phyloP scores from a whole-genome alignment of 2,888 invertebrate species.

The Dryobotodes eremita region DNA sequence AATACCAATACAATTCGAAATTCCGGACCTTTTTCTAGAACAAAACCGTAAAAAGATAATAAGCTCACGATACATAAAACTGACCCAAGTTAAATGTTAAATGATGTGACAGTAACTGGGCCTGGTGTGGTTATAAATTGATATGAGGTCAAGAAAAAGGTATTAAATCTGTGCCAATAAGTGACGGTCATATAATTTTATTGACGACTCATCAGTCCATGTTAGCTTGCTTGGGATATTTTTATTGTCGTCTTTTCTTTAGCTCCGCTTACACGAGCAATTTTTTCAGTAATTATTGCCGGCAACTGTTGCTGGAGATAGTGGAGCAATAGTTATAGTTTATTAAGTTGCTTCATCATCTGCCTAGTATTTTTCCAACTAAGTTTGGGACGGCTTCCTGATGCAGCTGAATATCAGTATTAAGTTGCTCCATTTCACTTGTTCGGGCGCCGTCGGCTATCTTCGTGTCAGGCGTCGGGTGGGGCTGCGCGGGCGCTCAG shows the following conservation, averaged over 20 bases:
- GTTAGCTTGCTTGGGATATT: conserved; percentile 23
- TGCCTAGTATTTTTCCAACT: not conserved
- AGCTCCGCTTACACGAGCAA: too few relatives aligned
- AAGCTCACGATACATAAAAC: conserved; percentile 51
- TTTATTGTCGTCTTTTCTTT: conserved; percentile 28
- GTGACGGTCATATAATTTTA: conserved; percentile 63
- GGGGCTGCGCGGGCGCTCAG: too few relatives aligned
- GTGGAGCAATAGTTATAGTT: not conserved
- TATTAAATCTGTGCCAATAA: conserved; percentile 58
- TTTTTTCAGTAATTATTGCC: conserved; percentile 2
- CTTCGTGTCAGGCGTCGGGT: too few relatives aligned
- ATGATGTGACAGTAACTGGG: conserved; percentile 30
- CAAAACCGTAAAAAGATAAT: conserved; percentile 40
- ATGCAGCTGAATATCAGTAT: not conserved
- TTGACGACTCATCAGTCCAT: conserved; percentile 24
- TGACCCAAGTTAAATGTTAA: conserved; percentile 34
- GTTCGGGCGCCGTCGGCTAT: too few relatives aligned
- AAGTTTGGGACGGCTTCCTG: not conserved
- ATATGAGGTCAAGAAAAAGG: conserved; percentile 44
- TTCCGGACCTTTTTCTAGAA: not conserved
- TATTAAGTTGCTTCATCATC: too few relatives aligned
- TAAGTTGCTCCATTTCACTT: not conserved
- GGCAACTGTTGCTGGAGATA: not conserved
- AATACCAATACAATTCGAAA: not conserved
- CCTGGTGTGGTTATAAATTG: conserved; percentile 50